phyloP scores from a whole-genome alignment of 2,888 invertebrate genomes.

The Laspeyria flexula region DNA sequence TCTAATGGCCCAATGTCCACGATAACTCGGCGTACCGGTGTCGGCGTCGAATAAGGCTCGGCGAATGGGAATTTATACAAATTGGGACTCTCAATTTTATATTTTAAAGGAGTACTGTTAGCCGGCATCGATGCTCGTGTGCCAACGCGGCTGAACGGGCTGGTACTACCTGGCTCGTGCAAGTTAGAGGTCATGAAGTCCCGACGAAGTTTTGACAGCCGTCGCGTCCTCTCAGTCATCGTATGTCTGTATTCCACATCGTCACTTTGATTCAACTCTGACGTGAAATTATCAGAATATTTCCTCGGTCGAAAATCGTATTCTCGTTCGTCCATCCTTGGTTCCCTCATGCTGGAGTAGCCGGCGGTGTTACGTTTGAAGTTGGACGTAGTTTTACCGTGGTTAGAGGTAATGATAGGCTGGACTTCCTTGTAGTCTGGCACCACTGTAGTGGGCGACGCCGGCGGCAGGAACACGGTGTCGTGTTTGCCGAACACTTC shows the following conservation, averaged over 20 bases:
- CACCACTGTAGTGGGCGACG: conserved; percentile 62
- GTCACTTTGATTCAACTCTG: conserved; percentile 77
- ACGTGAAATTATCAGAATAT: conserved; percentile 80
- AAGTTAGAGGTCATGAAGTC: conserved; percentile 79
- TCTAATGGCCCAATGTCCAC: conserved; percentile 67
- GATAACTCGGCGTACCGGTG: conserved; percentile 69
- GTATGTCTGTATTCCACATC: conserved; percentile 77
- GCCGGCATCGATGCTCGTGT: conserved; percentile 75
- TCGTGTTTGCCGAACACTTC: conserved; percentile 83
- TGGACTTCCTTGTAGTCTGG: conserved; percentile 68
- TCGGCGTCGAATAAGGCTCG: conserved; percentile 79
- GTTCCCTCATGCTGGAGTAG: conserved; percentile 81
- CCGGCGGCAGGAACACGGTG: conserved; percentile 78
- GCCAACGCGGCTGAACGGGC: conserved; percentile 69
- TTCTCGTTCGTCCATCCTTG: conserved; percentile 68
- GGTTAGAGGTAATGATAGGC: conserved; percentile 77
- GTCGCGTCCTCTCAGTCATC: conserved; percentile 76
- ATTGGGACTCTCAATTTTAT: conserved; percentile 80
- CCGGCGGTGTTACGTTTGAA: conserved; percentile 77
- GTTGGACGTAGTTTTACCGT: conserved; percentile 77
- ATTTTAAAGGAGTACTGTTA: conserved; percentile 64
- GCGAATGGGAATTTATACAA: conserved; percentile 82
- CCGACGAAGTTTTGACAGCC: conserved; percentile 74
- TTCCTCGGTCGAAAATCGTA: conserved; percentile 77
- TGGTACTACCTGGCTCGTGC: conserved; percentile 70